Conservation (phyloP, 2,113 vertebrate genomes). For the Herpetotheres cachinnans region DNA sequence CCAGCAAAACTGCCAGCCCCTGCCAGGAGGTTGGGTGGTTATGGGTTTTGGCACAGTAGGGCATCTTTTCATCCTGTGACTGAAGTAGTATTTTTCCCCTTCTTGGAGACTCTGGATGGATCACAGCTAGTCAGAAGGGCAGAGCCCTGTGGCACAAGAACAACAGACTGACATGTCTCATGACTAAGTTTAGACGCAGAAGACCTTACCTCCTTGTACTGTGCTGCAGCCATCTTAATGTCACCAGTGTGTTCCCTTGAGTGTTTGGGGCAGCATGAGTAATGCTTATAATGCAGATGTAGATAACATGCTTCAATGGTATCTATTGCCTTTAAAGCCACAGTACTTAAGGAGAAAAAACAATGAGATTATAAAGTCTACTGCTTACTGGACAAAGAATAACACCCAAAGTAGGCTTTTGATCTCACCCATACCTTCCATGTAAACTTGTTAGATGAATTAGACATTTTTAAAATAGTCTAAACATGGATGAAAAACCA, state of each 20-base stretch:
- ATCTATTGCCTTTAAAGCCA: neutral
- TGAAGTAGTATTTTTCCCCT: neutral
- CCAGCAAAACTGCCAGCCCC: neutral
- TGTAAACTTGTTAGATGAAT: neutral
- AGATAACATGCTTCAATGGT: neutral
- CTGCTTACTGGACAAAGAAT: neutral
- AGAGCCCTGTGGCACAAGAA: neutral
- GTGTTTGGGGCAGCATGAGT: neutral
- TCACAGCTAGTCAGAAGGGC: neutral
- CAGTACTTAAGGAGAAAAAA: neutral
- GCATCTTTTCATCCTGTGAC: neutral
- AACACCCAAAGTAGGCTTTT: neutral
- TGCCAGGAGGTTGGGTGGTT: neutral
- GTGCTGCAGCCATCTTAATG: neutral
- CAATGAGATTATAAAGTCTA: neutral
- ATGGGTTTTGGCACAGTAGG: neutral
- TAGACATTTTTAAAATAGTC: neutral
- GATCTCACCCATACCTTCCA: neutral
- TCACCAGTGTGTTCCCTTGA: neutral
- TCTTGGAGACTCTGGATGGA: neutral
- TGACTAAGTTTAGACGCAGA: neutral
- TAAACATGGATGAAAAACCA: neutral
- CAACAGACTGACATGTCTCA: fast-evolving
- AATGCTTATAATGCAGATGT: neutral
- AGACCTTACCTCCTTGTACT: neutral